Base-by-base conservation (phyloP, 2,888 invertebrate species). In the Ellobium chinense region DNA sequence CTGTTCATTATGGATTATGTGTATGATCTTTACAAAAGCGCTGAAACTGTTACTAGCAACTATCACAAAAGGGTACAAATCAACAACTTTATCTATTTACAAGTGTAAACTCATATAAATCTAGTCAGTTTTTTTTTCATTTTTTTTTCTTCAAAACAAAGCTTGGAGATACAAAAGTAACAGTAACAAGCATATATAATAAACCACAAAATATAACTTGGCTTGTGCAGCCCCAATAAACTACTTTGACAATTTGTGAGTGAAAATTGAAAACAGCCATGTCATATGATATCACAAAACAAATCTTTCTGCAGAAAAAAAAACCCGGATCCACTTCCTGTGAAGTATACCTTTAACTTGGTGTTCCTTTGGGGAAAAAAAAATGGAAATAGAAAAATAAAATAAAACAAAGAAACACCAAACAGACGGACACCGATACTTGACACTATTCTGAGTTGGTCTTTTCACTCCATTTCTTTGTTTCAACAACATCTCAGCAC, bases 201-300 rank as follows among this genome's bases (percentile, higher is more conserved):
- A 54, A 76, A 66, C 24, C 54, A 66, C 39, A 76, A 75, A 75
- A 9, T 39, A 4, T 9, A 62, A 39, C 24, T n/a, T 24, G 29
- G 58, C 29, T 65, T 9, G n/a, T 21, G 39, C 31, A n/a, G 24
- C 27, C n/a, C 24, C 27, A 1, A 62, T 14, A 27, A 72, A 63
- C 31, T 63, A 74, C 3, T 63, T 60, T 21, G 34, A 58, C 58
- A 77, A 69, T 3, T 18, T 65, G 56, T 72, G 63, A 63, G 70
- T 69, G 39, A 37, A 36, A 60, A 77, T 58, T 54, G 27, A 69
- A 69, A 78, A 78, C 34, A n/a, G 72, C 70, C 70, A 78, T 78
- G 72, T 72, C 70, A n/a, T 69, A 54, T 63, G 70, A 78, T 78
- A 78, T 72, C 70, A 78, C 70, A 72, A 72, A 70, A 78, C 72